A percentile compares a stretch with the other conserved stretches of the same genome.
phyloP scores from a whole-genome alignment of 2,888 invertebrate genomes.

The Prenolepis imparis region DNA sequence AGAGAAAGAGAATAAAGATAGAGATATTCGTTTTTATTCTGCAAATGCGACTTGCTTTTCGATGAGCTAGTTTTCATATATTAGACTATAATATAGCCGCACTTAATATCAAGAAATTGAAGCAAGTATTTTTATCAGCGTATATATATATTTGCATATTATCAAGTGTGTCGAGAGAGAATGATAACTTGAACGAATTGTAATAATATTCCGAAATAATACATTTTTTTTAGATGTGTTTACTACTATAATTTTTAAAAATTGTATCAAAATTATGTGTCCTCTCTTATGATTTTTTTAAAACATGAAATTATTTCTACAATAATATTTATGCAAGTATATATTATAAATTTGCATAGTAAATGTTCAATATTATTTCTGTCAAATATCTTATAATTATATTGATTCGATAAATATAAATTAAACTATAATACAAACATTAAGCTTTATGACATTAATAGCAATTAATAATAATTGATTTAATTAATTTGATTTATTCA shows the following conservation, averaged over 20 bases:
- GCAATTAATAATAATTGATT: background rate
- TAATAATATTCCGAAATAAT: no score
- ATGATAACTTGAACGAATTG: no score
- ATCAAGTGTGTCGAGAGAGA: no score
- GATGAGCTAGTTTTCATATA: background rate
- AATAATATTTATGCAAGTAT: background rate
- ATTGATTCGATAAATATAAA: background rate
- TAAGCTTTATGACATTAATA: background rate
- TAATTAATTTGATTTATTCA: background rate
- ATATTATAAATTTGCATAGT: background rate
- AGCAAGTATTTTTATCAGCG: no score
- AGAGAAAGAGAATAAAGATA: no score
- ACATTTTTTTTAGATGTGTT: background rate
- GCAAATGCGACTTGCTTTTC: background rate
- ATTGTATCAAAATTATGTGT: no score
- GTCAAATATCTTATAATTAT: background rate
- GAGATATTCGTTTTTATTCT: background rate
- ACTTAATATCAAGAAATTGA: background rate
- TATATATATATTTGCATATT: no score
- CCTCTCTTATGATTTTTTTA: constrained; percentile 1
- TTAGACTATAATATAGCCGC: background rate
- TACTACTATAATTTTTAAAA: no score
- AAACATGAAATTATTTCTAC: background rate
- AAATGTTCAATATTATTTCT: background rate
- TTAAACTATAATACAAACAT: background rate